These are phyloP conservation scores for Sogatella furcifera DNA, from an alignment of 1,140 invertebrate species.

Conservation along the genomic window DNA sequence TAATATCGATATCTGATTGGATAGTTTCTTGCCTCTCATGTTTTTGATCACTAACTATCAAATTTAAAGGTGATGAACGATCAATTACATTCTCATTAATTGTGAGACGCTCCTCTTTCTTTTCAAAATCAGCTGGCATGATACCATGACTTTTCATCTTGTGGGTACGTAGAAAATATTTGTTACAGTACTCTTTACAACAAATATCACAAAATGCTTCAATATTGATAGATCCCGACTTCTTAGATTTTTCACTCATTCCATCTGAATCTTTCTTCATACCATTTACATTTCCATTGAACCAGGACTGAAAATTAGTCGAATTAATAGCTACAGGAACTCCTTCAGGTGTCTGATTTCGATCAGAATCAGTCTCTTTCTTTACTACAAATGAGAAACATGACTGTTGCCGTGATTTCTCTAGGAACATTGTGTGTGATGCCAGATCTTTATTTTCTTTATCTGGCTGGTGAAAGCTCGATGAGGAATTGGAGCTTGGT, in stretches of 20 bases:
- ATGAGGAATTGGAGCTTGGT: too few species aligned
- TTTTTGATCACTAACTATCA: constrained; percentile 13
- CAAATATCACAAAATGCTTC: constrained; percentile 81
- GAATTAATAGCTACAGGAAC: too few species aligned
- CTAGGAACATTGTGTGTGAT: too few species aligned
- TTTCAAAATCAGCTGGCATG: constrained; percentile 44
- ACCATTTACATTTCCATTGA: too few species aligned
- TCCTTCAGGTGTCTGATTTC: too few species aligned
- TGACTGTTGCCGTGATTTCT: too few species aligned
- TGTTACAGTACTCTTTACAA: constrained; percentile 91
- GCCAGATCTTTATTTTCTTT: too few species aligned
- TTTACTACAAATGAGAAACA: too few species aligned
- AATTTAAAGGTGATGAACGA: constrained; percentile 14
- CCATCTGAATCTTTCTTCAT: constrained; percentile 12
- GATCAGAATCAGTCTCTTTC: too few species aligned
- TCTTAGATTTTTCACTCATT: constrained; percentile 15
- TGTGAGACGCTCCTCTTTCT: constrained; percentile 33
- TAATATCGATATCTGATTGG: background rate
- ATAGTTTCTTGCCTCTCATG: constrained; percentile 14
- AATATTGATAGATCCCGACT: constrained; percentile 5
- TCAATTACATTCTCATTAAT: constrained; percentile 13
- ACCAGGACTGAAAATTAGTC: too few species aligned
- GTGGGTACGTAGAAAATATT: constrained; percentile 86
- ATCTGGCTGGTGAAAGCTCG: too few species aligned
- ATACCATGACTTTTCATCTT: constrained; percentile 74